phyloP scores from a whole-genome alignment of 2,888 invertebrate species.

The Erannis defoliaria region DNA sequence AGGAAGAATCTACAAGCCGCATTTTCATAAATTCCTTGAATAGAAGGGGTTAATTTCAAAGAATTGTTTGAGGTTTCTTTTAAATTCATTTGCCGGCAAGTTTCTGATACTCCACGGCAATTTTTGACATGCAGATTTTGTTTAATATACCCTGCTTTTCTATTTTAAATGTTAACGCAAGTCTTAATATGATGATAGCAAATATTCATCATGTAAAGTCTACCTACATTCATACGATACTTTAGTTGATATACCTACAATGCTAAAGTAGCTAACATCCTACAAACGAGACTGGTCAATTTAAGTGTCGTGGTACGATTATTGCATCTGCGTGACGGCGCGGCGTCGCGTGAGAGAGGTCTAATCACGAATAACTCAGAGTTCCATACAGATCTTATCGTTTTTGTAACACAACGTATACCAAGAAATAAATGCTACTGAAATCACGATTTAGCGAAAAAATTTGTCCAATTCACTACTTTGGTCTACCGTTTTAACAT shows the following conservation, averaged over 20 bases:
- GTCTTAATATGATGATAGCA: too few species aligned
- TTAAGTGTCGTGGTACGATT: conserved; percentile 34
- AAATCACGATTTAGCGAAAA: not conserved
- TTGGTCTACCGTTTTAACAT: not conserved
- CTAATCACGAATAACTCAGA: conserved; percentile 46
- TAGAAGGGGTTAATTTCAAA: too few species aligned
- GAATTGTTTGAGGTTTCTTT: too few species aligned
- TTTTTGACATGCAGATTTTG: too few species aligned
- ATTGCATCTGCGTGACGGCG: conserved; percentile 50
- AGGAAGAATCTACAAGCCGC: too few species aligned
- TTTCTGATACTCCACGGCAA: too few species aligned
- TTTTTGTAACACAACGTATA: conserved; percentile 2
- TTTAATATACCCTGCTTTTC: too few species aligned
- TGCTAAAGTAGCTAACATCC: conserved; percentile 21
- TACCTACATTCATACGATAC: too few species aligned
- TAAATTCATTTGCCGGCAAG: too few species aligned
- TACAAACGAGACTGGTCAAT: conserved; percentile 12
- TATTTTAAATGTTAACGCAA: too few species aligned
- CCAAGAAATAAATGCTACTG: not conserved
- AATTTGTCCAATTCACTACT: not conserved
- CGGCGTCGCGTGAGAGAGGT: conserved; percentile 47
- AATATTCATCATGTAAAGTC: too few species aligned
- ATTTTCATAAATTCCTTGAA: too few species aligned
- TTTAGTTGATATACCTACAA: conserved; percentile 9
- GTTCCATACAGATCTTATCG: conserved; percentile 37